A percentile compares a stretch with the other conserved stretches of the same genome.
Conservation (phyloP, 2,113 vertebrate species). For the Patagioenas fasciata region DNA sequence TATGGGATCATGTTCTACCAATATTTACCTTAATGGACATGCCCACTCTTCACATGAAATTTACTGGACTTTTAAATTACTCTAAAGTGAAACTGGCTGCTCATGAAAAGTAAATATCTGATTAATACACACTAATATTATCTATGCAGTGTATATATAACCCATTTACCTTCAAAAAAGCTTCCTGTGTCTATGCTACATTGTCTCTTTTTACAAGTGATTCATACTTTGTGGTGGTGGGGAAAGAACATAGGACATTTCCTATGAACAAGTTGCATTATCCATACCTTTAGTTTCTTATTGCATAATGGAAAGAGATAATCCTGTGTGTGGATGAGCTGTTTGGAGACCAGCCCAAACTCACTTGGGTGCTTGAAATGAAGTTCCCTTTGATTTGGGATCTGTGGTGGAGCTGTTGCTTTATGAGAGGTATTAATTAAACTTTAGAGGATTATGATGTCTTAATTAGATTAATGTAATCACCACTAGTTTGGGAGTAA, state of each 20-base stretch:
- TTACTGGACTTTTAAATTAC: not conserved
- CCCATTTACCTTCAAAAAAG: not conserved
- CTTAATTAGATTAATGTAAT: not conserved
- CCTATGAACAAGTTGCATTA: not conserved
- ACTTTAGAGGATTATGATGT: not conserved
- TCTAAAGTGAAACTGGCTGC: not conserved
- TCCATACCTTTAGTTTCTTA: not conserved
- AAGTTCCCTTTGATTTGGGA: not conserved
- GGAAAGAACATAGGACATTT: not conserved
- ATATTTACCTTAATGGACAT: not conserved
- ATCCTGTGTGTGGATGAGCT: not conserved
- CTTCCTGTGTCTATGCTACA: not conserved
- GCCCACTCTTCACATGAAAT: not conserved
- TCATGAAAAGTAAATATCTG: not conserved
- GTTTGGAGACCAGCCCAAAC: not conserved
- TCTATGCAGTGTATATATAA: not conserved
- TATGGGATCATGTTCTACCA: not conserved
- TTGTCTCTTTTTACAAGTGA: not conserved
- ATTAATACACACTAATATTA: not conserved
- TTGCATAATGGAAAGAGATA: not conserved
- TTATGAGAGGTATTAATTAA: not conserved
- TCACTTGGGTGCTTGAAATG: not conserved
- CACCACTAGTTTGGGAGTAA: not conserved
- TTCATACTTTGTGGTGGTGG: not conserved
- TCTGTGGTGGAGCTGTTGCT: not conserved